Percentiles rank a stretch among this genome's conserved stretches.
Evolutionary conservation across 1,140 invertebrate genomes (phyloP).

Genomic region (Planococcus citri): DNA sequence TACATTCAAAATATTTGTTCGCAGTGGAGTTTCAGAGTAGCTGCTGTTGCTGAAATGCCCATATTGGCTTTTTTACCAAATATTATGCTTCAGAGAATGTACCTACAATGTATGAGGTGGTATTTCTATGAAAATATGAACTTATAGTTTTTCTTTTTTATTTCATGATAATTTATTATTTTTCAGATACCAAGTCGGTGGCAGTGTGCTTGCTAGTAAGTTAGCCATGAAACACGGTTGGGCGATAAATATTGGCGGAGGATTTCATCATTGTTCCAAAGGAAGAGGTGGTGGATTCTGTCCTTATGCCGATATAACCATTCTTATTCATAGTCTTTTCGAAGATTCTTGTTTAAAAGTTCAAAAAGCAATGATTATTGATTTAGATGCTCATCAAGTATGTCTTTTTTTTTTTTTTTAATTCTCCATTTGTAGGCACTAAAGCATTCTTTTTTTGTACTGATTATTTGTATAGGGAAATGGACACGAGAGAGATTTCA

Average conservation of each 20-base stretch:
- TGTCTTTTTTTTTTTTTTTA: not conserved
- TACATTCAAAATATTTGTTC: conserved; percentile 30
- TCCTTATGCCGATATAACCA: conserved; percentile 74
- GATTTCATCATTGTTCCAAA: conserved; percentile 68
- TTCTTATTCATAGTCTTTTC: conserved; percentile 56
- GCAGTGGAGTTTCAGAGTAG: conserved; percentile 64
- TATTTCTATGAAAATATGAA: not conserved
- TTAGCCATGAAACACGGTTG: conserved; percentile 66
- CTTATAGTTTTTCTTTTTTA: not conserved
- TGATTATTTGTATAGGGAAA: conserved; percentile 49
- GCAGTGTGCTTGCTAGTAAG: conserved; percentile 65
- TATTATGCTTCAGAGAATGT: conserved; percentile 56
- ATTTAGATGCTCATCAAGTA: conserved; percentile 76
- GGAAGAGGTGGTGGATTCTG: conserved; percentile 71
- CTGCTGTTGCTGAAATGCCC: conserved; percentile 63
- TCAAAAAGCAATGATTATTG: conserved; percentile 66
- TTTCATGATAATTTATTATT: not conserved
- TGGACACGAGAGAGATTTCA: conserved; percentile 71
- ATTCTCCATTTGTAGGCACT: not conserved
- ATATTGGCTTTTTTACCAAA: conserved; percentile 61
- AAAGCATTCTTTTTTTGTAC: no score
- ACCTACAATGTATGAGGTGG: conserved; percentile 61
- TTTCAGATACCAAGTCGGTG: conserved; percentile 41
- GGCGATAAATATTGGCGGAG: conserved; percentile 83
- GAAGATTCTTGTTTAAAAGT: conserved; percentile 40